Evolutionary conservation across 2,888 invertebrate species (phyloP).

Genomic region (Eubasilissa splendida): DNA sequence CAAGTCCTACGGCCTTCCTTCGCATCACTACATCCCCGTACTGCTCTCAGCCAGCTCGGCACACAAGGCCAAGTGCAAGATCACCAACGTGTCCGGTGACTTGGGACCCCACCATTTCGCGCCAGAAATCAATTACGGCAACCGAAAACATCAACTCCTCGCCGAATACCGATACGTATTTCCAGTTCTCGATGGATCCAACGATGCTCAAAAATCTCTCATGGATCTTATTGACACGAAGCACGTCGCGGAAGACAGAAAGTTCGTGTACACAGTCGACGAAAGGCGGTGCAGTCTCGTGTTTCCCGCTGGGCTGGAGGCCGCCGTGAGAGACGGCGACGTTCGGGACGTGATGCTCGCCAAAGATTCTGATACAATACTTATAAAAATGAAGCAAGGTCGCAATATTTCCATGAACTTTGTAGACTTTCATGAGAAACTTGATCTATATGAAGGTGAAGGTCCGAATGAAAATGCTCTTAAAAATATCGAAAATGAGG

Average conservation of each 20-base stretch:
- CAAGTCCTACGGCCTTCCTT: slow-evolving; percentile 81
- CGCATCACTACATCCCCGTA: slow-evolving; percentile 87
- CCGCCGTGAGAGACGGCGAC: slow-evolving; percentile 84
- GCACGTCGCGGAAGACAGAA: slow-evolving; percentile 73
- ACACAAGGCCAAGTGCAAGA: slow-evolving; percentile 73
- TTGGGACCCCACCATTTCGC: slow-evolving; percentile 76
- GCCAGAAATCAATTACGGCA: slow-evolving; percentile 76
- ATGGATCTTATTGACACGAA: slow-evolving; percentile 76
- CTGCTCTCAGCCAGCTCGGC: slow-evolving; percentile 72
- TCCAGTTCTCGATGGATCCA: slow-evolving; percentile 79
- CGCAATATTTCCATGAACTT: slow-evolving; percentile 84
- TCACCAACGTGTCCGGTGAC: slow-evolving; percentile 77
- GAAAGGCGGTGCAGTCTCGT: slow-evolving; percentile 83
- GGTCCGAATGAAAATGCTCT: slow-evolving; percentile 79
- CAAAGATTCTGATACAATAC: slow-evolving; percentile 81
- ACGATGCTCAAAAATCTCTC: slow-evolving; percentile 77
- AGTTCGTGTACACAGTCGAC: slow-evolving; percentile 83
- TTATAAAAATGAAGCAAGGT: slow-evolving; percentile 81
- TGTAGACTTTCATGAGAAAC: slow-evolving; percentile 73
- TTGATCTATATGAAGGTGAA: slow-evolving; percentile 80
- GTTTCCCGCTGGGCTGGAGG: slow-evolving; percentile 81
- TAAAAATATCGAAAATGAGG: slow-evolving; percentile 74
- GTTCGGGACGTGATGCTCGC: slow-evolving; percentile 84
- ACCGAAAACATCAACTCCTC: slow-evolving; percentile 77
- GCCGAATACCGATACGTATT: slow-evolving; percentile 84